phyloP scores from a whole-genome alignment of 2,888 invertebrate genomes.

The Sinohyriopsis cumingii region DNA sequence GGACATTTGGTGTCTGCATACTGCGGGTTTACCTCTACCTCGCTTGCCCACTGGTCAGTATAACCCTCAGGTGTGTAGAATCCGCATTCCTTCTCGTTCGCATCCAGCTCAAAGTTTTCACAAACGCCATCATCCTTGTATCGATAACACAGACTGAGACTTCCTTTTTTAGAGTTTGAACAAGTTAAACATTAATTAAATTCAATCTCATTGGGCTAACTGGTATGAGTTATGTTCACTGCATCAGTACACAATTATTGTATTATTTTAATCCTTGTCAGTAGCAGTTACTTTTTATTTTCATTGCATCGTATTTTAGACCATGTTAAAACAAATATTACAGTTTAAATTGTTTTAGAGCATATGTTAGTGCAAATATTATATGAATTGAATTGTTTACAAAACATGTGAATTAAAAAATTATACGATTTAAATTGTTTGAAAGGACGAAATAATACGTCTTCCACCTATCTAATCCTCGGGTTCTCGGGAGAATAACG shows the following conservation, averaged over 20 bases:
- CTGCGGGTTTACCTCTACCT: constrained; percentile 50
- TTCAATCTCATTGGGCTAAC: not conserved
- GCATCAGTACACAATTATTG: not conserved
- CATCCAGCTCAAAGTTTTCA: constrained; percentile 50
- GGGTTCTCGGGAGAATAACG: no score
- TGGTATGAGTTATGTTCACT: not conserved
- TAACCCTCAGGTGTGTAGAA: constrained; percentile 57
- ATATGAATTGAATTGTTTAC: no score
- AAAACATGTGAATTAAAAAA: no score
- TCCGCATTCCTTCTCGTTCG: constrained; percentile 56
- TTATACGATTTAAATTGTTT: no score
- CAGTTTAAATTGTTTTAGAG: no score
- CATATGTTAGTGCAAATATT: no score
- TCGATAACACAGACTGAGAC: constrained; percentile 59
- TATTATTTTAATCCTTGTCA: no score
- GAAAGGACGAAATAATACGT: no score
- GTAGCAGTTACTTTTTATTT: no score
- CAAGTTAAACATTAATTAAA: not conserved
- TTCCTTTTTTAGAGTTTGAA: constrained; percentile 30
- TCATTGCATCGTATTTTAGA: no score
- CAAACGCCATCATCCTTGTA: constrained; percentile 61
- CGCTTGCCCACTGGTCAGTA: constrained; percentile 61
- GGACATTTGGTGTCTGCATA: constrained; percentile 50
- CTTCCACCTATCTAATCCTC: no score
- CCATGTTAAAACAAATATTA: no score